Evolutionary conservation across 1,140 invertebrate species (phyloP).

Genomic region (Eueides isabella): DNA sequence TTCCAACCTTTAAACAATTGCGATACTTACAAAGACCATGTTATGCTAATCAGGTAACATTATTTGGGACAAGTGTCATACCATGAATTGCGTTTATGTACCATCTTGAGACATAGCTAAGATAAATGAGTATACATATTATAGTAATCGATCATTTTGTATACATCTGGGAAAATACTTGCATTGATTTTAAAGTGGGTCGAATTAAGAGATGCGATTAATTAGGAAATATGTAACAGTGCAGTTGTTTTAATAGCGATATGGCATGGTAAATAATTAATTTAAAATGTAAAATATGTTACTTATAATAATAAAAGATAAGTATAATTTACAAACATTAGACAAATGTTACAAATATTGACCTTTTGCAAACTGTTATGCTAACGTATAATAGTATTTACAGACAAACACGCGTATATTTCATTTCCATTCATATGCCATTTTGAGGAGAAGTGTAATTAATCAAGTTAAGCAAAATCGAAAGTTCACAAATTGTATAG

Average conservation of each 20-base stretch:
- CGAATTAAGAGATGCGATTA: not conserved
- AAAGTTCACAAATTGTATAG: conserved; percentile 46
- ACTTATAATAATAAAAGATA: too few relatives aligned
- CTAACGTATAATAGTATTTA: not conserved
- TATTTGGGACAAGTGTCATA: conserved; percentile 50
- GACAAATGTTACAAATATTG: not conserved
- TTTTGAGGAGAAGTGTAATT: conserved; percentile 48
- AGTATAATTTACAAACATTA: too few relatives aligned
- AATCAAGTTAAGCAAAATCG: conserved; percentile 50
- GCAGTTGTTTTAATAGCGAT: too few relatives aligned
- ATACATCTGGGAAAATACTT: conserved; percentile 19
- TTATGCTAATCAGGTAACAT: conserved; percentile 40
- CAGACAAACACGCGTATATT: conserved; percentile 18
- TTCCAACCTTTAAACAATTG: conserved; percentile 15
- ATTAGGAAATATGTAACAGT: not conserved
- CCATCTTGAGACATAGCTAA: conserved; percentile 33
- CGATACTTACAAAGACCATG: conserved; percentile 22
- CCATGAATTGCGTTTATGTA: conserved; percentile 45
- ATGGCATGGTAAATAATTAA: too few relatives aligned
- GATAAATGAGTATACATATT: conserved; percentile 35
- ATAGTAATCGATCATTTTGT: conserved; percentile 35
- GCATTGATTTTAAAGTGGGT: not conserved
- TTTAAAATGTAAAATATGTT: too few relatives aligned
- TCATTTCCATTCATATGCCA: conserved; percentile 46
- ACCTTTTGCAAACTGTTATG: not conserved